Evolutionary conservation across 2,113 vertebrate species (phyloP).

Genomic region (Scophthalmus maximus): DNA sequence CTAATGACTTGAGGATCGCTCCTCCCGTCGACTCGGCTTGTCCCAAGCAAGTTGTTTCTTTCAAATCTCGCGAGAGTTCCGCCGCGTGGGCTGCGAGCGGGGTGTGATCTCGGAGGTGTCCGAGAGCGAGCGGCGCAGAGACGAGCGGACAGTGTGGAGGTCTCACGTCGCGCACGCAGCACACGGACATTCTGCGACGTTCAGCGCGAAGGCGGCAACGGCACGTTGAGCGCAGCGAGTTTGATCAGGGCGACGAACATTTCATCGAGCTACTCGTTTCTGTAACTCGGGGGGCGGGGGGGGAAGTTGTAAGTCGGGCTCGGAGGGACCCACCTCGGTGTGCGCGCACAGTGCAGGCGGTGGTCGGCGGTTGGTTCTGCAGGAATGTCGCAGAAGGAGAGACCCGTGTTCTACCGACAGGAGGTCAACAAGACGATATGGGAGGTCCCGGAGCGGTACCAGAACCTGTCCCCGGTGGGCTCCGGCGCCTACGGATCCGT

Average conservation of each 20-base stretch:
- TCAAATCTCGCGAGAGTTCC: constrained; percentile 71
- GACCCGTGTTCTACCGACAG: constrained; percentile 93
- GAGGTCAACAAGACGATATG: constrained; percentile 98
- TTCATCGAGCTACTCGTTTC: neutral
- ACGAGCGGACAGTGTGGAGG: constrained; percentile 45
- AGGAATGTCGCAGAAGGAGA: constrained; percentile 89
- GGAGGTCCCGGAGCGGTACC: constrained; percentile 95
- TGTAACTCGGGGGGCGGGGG: constrained; percentile 37
- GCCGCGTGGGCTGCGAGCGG: constrained; percentile 20
- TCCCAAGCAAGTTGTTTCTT: neutral
- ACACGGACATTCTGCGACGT: constrained; percentile 25
- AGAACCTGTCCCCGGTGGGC: constrained; percentile 92
- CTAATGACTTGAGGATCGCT: too few relatives aligned
- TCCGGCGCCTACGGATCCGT: constrained; percentile 98
- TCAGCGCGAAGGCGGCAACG: neutral
- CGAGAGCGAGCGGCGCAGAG: neutral
- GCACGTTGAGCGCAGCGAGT: neutral
- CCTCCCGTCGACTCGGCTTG: neutral
- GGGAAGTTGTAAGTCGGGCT: constrained; percentile 48
- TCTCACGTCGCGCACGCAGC: constrained; percentile 31
- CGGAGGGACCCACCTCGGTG: constrained; percentile 26
- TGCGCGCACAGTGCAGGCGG: constrained; percentile 71
- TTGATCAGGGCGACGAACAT: neutral
- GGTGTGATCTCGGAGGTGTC: constrained; percentile 56
- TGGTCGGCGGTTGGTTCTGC: constrained; percentile 73